Evolutionary conservation across 2,797 vertebrate species (phyloP).

Genomic region (Bradypodion pumilum): DNA sequence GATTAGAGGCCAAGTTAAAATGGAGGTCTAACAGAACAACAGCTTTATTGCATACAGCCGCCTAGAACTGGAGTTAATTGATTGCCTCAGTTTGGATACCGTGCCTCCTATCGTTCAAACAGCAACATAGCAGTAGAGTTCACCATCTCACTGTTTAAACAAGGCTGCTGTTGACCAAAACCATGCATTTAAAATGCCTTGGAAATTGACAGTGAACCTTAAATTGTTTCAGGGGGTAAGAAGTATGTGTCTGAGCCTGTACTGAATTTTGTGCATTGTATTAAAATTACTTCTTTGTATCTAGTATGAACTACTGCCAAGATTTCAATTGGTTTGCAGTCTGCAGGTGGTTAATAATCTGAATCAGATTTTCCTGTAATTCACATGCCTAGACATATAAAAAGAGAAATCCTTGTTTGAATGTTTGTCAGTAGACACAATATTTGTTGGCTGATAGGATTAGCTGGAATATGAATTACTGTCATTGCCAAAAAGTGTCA

Average conservation of each 20-base stretch:
- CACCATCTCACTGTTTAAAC: slow-evolving; percentile 18
- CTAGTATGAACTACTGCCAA: slow-evolving; percentile 1
- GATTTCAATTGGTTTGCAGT: not conserved
- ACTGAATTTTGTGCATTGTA: not conserved
- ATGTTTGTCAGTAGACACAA: not conserved
- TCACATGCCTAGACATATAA: not conserved
- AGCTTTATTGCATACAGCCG: too few species aligned
- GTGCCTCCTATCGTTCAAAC: too few species aligned
- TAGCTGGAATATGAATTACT: not conserved
- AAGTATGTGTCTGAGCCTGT: not conserved
- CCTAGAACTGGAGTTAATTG: too few species aligned
- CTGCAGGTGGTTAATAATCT: too few species aligned
- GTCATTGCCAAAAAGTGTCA: not conserved
- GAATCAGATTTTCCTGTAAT: not conserved
- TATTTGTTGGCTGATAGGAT: not conserved
- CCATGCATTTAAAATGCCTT: slow-evolving; percentile 2
- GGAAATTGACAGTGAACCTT: not conserved
- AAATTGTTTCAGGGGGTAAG: not conserved
- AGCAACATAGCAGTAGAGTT: too few species aligned
- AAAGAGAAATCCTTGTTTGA: not conserved
- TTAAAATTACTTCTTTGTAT: not conserved
- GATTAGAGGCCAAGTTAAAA: too few species aligned
- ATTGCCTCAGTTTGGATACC: too few species aligned
- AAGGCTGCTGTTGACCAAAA: slow-evolving; percentile 22
- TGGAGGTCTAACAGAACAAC: too few species aligned